These are phyloP conservation scores for Leptogaster cylindrica DNA, from an alignment of 2,888 invertebrate genomes.

Conservation along the genomic window DNA sequence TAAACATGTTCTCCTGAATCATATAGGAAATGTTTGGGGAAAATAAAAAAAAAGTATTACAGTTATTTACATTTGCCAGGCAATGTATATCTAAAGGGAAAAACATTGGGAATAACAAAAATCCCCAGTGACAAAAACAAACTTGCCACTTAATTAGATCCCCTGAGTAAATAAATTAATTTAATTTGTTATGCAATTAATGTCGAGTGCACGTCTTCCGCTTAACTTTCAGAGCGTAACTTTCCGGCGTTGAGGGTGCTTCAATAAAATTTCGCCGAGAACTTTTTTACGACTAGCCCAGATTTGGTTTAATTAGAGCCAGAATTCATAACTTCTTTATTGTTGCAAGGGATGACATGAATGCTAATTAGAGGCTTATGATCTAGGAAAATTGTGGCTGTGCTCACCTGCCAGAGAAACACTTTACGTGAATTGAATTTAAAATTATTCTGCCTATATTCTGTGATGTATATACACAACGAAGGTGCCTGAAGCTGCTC, in stretches of 20 bases:
- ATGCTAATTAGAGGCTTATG: conserved; percentile 18
- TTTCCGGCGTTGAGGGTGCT: not conserved
- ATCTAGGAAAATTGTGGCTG: not conserved
- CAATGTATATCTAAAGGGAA: too few relatives aligned
- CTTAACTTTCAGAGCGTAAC: not conserved
- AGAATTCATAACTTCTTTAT: conserved; percentile 18
- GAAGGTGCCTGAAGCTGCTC: too few relatives aligned
- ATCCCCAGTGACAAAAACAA: not conserved
- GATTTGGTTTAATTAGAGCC: conserved; percentile 15
- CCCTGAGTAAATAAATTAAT: conserved; percentile 13
- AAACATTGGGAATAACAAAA: too few relatives aligned
- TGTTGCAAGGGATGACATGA: conserved; percentile 1
- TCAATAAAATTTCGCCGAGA: not conserved
- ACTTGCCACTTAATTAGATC: not conserved
- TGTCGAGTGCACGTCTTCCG: not conserved
- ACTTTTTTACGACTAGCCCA: not conserved
- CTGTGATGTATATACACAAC: too few relatives aligned
- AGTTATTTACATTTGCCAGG: too few relatives aligned
- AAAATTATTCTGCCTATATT: conserved; percentile 8
- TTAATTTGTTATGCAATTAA: conserved; percentile 13
- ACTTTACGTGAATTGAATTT: conserved; percentile 10
- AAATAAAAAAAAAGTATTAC: too few relatives aligned
- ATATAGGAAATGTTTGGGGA: too few relatives aligned
- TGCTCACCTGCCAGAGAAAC: not conserved
- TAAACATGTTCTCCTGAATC: too few relatives aligned